Base-by-base conservation (phyloP, 2,888 invertebrate genomes). In the Eurois occulta region DNA sequence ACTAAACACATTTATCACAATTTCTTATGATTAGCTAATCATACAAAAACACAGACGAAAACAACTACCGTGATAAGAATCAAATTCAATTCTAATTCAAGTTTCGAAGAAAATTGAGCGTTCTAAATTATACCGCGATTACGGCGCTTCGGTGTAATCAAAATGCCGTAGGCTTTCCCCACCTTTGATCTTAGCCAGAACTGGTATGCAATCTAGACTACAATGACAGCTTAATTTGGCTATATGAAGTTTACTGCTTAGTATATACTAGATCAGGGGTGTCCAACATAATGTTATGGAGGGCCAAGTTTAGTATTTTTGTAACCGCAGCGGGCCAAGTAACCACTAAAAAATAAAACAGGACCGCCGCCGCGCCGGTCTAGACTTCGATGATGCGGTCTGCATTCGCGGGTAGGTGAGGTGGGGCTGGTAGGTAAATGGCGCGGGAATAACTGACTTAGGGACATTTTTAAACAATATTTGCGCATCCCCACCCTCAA, bases 91-190 rank as follows among this genome's bases (percentile, higher is more conserved):
- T 60, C 52, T 71, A 75, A 70, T 64, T 73, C 67, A 32, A 81
- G 73, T 65, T 64, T 67, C 66, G 24, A 64, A 62, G 48, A 48
- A 79, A 79, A 76, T 76, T 69, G 73, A 77, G 70, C 46, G 35
- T 21, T 32, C 10, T 16, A 58, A 68, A 55, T 68, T 65, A 72
- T 69, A 75, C 77, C 83, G 69, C 18, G 77, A 81, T 77, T 85
- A 68, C 65, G 35, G 65, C 43, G 71, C 60, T 69, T 46, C 71
- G 35, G 10, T 28, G 52, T 72, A 68, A 83, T 83, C 82, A 81
- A 81, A 72, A 81, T 73, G 64, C 73, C 73, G 75, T 76, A 72
- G 38, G 76, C 85, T 70, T 75, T 58, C 46, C 60, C 65, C 73
- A 69, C 82, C 76, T 83, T 81, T 81, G 74, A 69, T 72, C 65